phyloP scores from a whole-genome alignment of 37 sponge, comb jelly and placozoan genomes.

The Lycopodina hypogea region DNA sequence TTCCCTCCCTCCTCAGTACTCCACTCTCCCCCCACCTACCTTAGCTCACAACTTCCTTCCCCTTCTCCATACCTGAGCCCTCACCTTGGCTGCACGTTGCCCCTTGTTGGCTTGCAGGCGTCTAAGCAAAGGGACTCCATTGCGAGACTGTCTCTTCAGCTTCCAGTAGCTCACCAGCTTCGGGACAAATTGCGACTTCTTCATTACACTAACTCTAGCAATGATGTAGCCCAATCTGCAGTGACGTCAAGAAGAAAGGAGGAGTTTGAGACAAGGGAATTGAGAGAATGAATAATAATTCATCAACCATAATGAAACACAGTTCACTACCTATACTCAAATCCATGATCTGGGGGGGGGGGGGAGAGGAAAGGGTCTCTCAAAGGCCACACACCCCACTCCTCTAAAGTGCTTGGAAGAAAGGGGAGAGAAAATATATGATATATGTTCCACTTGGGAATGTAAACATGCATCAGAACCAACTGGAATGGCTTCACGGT shows the following conservation, averaged over 20 bases:
- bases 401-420: too few species aligned
- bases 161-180: constrained; percentile 94
- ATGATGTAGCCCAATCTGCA: constrained; percentile 74
- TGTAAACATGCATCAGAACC: too few species aligned
- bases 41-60: constrained; percentile 14
- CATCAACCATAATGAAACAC: too few species aligned
- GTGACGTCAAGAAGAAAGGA: neutral
- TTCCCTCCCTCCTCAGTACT: neutral
- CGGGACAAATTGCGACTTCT: constrained; percentile 88
- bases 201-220: constrained; percentile 60
- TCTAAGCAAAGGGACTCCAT: constrained; percentile 94
- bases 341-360: too few species aligned
- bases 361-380: too few species aligned
- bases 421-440: too few species aligned
- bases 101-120: constrained; percentile 84
- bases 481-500: too few species aligned
- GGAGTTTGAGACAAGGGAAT: neutral
- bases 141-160: constrained; percentile 96
- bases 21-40: neutral
- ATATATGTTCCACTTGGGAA: too few species aligned
- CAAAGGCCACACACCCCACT: too few species aligned
- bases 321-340: too few species aligned
- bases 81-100: constrained; percentile 47
- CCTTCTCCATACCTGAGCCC: neutral
- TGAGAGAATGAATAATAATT: neutral